phyloP scores from a whole-genome alignment of 1,140 invertebrate genomes.

The Aporrectodea caliginosa region DNA sequence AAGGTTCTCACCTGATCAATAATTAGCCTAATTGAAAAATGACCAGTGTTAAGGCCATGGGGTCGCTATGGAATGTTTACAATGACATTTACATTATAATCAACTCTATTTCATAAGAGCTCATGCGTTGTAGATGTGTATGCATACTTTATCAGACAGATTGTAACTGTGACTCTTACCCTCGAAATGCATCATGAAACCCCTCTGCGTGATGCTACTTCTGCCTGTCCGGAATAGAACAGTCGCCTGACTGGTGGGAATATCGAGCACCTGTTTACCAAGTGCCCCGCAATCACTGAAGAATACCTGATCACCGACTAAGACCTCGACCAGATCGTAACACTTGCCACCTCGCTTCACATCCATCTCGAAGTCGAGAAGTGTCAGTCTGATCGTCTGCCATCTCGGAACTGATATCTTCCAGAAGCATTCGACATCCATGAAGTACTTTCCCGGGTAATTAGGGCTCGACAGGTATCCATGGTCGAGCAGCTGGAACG shows the following conservation, averaged over 20 bases:
- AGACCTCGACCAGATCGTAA: neutral
- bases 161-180: conserved; percentile 23
- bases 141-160: no score
- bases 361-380: conserved; percentile 31
- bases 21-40: no score
- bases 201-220: conserved; percentile 25
- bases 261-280: conserved; percentile 5
- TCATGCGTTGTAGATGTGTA: no score
- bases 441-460: conserved; percentile 31
- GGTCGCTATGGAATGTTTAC: no score
- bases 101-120: no score
- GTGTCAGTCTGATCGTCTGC: conserved; percentile 16
- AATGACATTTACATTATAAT: no score
- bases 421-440: conserved; percentile 28
- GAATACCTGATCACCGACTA: neutral
- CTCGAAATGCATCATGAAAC: conserved; percentile 29
- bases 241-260: neutral
- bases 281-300: conserved; percentile 22
- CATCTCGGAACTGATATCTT: conserved; percentile 12
- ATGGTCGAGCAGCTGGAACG: neutral
- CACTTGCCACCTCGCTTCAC: conserved; percentile 28
- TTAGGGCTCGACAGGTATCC: conserved; percentile 31
- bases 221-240: conserved; percentile 23
- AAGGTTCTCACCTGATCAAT: no score
- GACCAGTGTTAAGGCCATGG: no score